These are phyloP conservation scores for Heliconius congener DNA, from an alignment of 1,140 invertebrate genomes.

Conservation along the genomic window DNA sequence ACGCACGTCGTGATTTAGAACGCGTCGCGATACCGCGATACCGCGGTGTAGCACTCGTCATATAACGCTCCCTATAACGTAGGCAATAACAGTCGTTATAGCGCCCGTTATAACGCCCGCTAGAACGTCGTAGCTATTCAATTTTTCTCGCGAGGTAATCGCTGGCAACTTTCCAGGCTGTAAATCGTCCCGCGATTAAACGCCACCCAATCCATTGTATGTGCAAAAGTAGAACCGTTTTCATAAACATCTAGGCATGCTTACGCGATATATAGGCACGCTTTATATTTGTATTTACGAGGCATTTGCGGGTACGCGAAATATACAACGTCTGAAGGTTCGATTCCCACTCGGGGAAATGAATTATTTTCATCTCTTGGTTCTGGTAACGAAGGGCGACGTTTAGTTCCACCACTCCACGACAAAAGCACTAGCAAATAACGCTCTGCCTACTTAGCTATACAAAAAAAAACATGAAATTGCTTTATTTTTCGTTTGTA, in stretches of 20 bases:
- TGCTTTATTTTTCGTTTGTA: background rate
- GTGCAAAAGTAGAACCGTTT: conserved; percentile 7
- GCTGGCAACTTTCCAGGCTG: conserved; percentile 9
- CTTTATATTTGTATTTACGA: background rate
- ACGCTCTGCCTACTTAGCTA: too few relatives aligned
- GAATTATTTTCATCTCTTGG: background rate
- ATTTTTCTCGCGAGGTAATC: conserved; percentile 15
- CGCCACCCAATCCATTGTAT: conserved; percentile 2
- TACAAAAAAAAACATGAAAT: too few relatives aligned
- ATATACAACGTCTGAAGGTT: background rate
- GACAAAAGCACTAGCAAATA: too few relatives aligned
- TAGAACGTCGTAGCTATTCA: conserved; percentile 7
- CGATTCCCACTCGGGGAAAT: background rate
- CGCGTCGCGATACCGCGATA: background rate
- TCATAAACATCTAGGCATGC: background rate
- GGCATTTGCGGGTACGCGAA: too few relatives aligned
- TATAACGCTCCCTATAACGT: too few relatives aligned
- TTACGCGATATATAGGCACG: background rate
- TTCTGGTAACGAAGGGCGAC: too few relatives aligned
- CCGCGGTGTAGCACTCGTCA: background rate
- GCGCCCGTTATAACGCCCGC: conserved; percentile 1
- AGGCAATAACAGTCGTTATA: background rate
- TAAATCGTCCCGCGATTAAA: conserved; percentile 11
- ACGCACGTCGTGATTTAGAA: conserved; percentile 1
- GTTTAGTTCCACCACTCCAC: too few relatives aligned